Evolutionary conservation across 2,888 invertebrate species (phyloP), one percentile per base, ranked within the genome.

Genomic region (Monochamus alternatus): DNA sequence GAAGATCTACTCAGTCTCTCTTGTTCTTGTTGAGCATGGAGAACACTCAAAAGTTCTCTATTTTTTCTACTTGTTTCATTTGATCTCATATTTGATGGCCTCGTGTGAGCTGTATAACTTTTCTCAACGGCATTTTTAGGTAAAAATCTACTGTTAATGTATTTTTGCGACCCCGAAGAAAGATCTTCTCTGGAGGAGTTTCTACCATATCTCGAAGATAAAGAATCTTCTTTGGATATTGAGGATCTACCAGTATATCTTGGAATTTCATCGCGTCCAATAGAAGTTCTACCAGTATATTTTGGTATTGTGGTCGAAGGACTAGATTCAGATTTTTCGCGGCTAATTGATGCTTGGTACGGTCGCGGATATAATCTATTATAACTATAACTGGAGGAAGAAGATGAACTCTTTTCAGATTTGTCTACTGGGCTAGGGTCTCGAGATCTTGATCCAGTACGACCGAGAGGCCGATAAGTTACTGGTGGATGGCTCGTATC

Each of bases 341-440:
- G 82, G 75, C 88, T 88, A 10, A 81, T 84, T 4, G 87, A 86
- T 78, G 87, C 81, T 31, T 86, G 84, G 52, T 87, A 86, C 1
- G 85, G 87, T 31, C 91, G 89, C 47, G 92, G 90, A 83, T 92
- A 92, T 59, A 92, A 84, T 86, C 92, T 90, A 67, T 87, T 88
- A 83, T 90, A 90, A 83, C 89, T 91, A 78, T 91, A 91, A 82
- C 90, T 88, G 8, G 82, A 80, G 3, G 82, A 78, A 83, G 90
- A 85, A 86, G 91, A 89, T 87, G 91, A 91, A 83, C 90, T 90
- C 73, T 84, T 85, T 64, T 86, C 87, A 5, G 84, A 81, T 79
- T 82, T 82, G 14, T 84, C 91, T 80, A 88, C 86, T 76, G 92
- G 91, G 85, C 92, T 93, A 12, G 91, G 89, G 85, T 93, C 93